phyloP scores from a whole-genome alignment of 2,797 vertebrate genomes.

The Coregonus sp. region DNA sequence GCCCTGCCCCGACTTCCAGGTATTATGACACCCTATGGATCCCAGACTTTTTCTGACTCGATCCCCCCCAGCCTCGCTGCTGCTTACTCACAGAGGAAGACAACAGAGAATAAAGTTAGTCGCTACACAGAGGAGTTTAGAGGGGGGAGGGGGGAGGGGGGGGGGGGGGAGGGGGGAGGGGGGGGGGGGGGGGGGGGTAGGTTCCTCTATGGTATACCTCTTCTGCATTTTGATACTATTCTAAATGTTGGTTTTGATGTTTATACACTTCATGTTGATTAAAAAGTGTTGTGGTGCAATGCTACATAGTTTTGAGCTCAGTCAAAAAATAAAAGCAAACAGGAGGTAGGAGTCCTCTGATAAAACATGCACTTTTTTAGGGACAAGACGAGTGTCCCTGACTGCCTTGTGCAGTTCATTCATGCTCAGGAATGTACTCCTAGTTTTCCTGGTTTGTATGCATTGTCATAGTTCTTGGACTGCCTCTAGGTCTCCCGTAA shows the following conservation, averaged over 20 bases:
- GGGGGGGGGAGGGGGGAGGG: neutral
- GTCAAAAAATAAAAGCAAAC: no score
- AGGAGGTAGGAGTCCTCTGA: no score
- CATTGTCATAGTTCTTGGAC: neutral
- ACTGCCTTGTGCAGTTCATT: neutral
- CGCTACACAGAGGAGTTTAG: neutral
- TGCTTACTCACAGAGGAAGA: neutral
- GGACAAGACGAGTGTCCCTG: neutral
- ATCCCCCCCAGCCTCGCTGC: neutral
- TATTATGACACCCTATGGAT: neutral
- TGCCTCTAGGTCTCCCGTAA: neutral
- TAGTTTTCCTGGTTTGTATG: neutral
- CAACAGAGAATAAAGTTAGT: neutral
- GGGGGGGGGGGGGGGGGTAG: neutral
- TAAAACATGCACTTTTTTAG: neutral
- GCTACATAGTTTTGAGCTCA: no score
- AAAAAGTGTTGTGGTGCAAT: no score
- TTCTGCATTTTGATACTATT: no score
- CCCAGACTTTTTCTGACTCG: slow-evolving; percentile 16
- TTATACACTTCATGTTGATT: no score
- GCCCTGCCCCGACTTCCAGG: neutral
- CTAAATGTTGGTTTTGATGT: no score
- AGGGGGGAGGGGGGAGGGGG: neutral
- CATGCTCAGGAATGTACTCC: slow-evolving; percentile 11
- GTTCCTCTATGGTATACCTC: neutral